Evolutionary conservation across 2,113 vertebrate species (phyloP), one percentile per base, ranked within the genome.

Genomic region (Mandrillus leucophaeus): DNA sequence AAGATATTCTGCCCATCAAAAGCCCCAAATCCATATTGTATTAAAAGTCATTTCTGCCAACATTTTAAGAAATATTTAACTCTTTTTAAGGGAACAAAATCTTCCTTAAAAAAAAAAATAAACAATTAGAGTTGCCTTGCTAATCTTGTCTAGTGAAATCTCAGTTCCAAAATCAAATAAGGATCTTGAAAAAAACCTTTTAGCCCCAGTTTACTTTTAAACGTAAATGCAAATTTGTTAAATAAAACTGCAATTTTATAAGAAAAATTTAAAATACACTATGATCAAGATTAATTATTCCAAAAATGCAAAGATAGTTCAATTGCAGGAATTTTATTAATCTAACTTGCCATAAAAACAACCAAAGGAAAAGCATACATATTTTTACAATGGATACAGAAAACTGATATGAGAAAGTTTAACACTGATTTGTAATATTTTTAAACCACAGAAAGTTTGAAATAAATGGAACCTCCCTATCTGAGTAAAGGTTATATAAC

Each of bases 241-340:
- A 72, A 86, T 88, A 79, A 64, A 93, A 76, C 6, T 68, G 6
- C 50, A 43, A 55, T 87, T 94, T 81, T 82, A 57, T 48, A 76
- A 76, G 35, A 52, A 30, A 83, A 55, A 43, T 16, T 66, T 55
- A 20, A 91, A 66, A 48, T 64, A 30, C 6, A 45, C 48, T 40
- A 48, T 48, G 6, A 30, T 93, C 32, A 38, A 73, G 25, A 80
- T 75, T 79, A 80, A 73, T 80, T 95, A 82, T 27, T 95, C 4
- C 9, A 76, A 90, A 88, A 86, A 90, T 93, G 2, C 55, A 93
- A 93, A 20, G 40, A 81, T 55, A 87, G 20, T 87, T 96, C 43
- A 94, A 87, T 3, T 90, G 6, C n/a, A 83, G 10, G 43, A 70
- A 13, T 38, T n/a, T 75, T 32, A 80, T 35, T 32, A 70, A 14